phyloP scores from a whole-genome alignment of 2,797 vertebrate species.

The Craterocephalus amniculus region DNA sequence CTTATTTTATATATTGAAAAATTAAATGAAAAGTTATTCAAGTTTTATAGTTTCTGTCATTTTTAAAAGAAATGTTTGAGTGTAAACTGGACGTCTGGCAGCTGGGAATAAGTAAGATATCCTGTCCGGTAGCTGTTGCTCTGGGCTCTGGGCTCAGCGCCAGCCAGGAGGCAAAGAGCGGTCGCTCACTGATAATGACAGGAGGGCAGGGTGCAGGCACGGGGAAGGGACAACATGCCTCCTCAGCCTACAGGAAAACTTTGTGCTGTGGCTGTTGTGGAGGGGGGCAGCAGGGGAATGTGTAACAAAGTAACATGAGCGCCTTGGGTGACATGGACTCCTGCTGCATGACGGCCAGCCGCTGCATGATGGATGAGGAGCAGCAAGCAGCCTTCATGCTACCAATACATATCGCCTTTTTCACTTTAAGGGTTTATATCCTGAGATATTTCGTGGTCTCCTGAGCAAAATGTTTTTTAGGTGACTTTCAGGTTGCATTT shows the following conservation, averaged over 20 bases:
- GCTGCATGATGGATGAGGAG: conserved; percentile 31
- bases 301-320: conserved; percentile 54
- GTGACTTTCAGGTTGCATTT: too few relatives aligned
- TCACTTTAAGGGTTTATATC: too few relatives aligned
- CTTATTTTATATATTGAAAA: too few relatives aligned
- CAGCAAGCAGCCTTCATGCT: conserved; percentile 8
- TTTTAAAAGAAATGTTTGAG: too few relatives aligned
- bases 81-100: conserved; percentile 14
- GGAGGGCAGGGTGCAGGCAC: neutral
- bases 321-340: conserved; percentile 16
- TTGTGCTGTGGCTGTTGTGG: conserved; percentile 44
- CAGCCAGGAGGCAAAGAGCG: conserved; percentile 21
- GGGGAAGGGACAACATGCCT: conserved; percentile 5
- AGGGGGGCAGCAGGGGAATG: conserved; percentile 53
- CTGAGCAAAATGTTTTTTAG: too few relatives aligned
- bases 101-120: conserved; percentile 47
- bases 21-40: too few relatives aligned
- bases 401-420: too few relatives aligned
- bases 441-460: too few relatives aligned
- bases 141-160: conserved; percentile 10
- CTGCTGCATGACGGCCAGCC: conserved; percentile 11
- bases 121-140: conserved; percentile 15
- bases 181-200: conserved; percentile 48
- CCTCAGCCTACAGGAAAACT: conserved; percentile 34
- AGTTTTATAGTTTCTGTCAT: too few relatives aligned